Base-by-base conservation (phyloP, 2,113 vertebrate species). In the Apus apus region DNA sequence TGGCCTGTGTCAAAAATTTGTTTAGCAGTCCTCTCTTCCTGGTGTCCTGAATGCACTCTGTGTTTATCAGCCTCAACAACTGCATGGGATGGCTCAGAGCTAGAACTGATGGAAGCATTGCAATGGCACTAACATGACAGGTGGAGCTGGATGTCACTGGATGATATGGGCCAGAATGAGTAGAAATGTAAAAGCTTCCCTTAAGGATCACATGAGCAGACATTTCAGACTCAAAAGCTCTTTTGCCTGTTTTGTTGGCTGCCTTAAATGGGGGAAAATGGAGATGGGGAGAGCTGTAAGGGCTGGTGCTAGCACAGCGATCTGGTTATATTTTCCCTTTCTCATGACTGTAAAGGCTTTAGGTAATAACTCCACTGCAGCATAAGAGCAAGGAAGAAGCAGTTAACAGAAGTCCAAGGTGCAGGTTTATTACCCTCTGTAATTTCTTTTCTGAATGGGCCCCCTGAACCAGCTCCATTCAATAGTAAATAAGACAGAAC, bases 371-470 rank as follows among this genome's bases (percentile, higher is more conserved):
- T 72, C 56, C 87, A 85, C 19, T 38, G 32, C 3, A 46, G 87
- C 16, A 5, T 1, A 76, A 17, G 46, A 71, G 90, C 54, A 76
- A 75, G 77, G 79, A 76, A 86, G 83, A 48, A 92, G 87, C 80
- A 81, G 80, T 57, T 58, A 83, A 61, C 64, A 81, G 43, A 81
- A 70, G 85, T 92, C 65, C 90, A 89, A 92, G 96, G 82, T 76
- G 64, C 87, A 29, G 64, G 34, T 91, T 96, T 90, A 89, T 67
- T 94, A n/a, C 58, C 62, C 67, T 70, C 66, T 61, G 13, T 51
- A 57, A 95, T 76, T 95, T 86, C 46, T 77, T 71, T 74, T 50
- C 53, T 85, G 71, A 85, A 75, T 14, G 20, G 67, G 15, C 26
- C 70, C 54, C 58, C 60, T 87, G 73, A 86, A 85, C 32, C 53